These are phyloP conservation scores for Corapipo altera DNA, from an alignment of 2,113 vertebrate genomes.

Conservation along the genomic window DNA sequence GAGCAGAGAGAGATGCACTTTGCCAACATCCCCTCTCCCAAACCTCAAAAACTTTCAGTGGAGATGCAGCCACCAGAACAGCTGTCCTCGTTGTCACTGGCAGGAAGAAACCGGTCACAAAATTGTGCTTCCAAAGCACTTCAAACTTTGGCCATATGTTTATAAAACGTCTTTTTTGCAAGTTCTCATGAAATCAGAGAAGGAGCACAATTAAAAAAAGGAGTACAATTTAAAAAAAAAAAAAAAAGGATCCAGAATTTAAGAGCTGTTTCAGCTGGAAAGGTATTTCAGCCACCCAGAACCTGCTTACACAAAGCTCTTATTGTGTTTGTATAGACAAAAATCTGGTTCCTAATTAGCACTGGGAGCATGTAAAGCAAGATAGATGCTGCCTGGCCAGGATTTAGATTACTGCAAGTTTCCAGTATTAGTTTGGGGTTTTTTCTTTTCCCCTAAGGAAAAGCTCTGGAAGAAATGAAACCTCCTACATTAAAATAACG, in stretches of 20 bases:
- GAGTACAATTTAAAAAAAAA: neutral
- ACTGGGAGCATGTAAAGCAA: constrained; percentile 30
- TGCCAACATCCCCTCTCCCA: neutral
- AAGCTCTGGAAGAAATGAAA: constrained; percentile 50
- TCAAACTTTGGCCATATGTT: constrained; percentile 3
- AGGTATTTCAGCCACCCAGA: constrained; percentile 17
- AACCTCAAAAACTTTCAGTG: neutral
- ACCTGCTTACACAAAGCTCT: constrained; percentile 41
- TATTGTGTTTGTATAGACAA: constrained; percentile 54
- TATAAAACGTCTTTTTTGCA: neutral
- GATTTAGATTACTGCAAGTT: constrained; percentile 15
- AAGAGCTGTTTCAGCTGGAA: constrained; percentile 46
- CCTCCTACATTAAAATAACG: constrained; percentile 10
- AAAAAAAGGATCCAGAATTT: neutral
- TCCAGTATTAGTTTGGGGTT: neutral
- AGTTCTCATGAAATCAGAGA: neutral
- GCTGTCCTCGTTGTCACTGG: neutral
- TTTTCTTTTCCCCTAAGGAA: neutral
- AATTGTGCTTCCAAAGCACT: constrained; percentile 27
- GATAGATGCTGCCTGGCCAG: constrained; percentile 32
- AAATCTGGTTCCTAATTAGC: constrained; percentile 60
- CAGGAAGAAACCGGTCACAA: neutral
- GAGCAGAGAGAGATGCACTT: neutral
- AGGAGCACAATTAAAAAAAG: neutral
- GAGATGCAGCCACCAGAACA: neutral